Evolutionary conservation across 2,797 vertebrate genomes (phyloP), one percentile per base, ranked within the genome.

Genomic region (Liparis tanakae): DNA sequence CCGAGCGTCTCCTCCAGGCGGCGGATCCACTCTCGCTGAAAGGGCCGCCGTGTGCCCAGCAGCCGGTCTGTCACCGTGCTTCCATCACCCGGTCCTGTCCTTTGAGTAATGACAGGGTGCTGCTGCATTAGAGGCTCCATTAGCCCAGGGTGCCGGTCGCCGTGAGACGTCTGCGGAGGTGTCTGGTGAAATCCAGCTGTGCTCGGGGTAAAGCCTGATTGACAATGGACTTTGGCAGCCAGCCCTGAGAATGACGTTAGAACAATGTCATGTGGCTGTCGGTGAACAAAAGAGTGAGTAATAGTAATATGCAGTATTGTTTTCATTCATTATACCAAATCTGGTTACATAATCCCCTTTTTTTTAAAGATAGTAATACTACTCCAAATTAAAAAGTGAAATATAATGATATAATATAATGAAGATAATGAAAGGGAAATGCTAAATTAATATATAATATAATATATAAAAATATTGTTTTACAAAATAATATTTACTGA

Each of bases 151-250:
- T 13, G 0, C 72, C 10, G 3, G 67, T 3, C 1, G 61, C 63
- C 0, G 87, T 74, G 63, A 96, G 91, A 3, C 71, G 94, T 66
- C 6, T 91, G 18, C 91, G 87, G 63, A 97, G 94, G 70, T 94
- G 88, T 76, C 76, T 36, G 46, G 91, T 92, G 88, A 96, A 97
- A 60, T 96, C 95, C 2, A 84, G 86, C 88, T 96, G 96, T 4
- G 87, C 92, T 72, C 80, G 87, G 0, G 95, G 93, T 72, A 96
- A 79, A 63, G 93, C 83, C 36, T 92, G 92, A 81, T 95, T 92
- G 70, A 94, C 86, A 39, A 96, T 68, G 0, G 94, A 93, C 22
- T 87, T 79, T 5, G 96, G 96, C 70, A 97, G 89, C 96, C 96
- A 97, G 39, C 96, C 96, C 96, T 96, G 80, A 12, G 70, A 88